Evolutionary conservation across 2,888 invertebrate genomes (phyloP), one percentile per base, ranked within the genome.

Genomic region (Cephus pygmeus): DNA sequence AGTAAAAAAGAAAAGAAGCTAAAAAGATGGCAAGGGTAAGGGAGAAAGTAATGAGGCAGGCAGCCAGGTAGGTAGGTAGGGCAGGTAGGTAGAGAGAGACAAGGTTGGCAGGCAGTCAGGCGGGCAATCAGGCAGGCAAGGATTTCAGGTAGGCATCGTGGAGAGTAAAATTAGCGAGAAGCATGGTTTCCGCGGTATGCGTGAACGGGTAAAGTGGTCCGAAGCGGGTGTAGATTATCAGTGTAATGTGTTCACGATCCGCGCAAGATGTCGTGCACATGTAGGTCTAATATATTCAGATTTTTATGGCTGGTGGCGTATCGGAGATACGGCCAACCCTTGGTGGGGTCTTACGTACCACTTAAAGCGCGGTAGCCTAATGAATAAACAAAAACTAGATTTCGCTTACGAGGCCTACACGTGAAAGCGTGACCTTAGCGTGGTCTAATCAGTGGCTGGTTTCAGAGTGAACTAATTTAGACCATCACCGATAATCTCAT

Each of bases 351-450:
- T 77, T 81, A 84, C 87, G 86, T 88, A 86, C 86, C 88, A 88
- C 87, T 88, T 88, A 88, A 88, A 88, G 75, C 86, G 84, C 86
- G 85, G 84, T 83, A 85, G 82, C 86, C 89, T 90, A 90, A 90
- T 90, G 90, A 90, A 90, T 90, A 90, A 90, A 90, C 90, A 90
- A 88, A 89, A 90, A 89, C 88, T 90, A 89, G 88, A 90, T 88
- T 90, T 88, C 85, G 89, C 89, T 89, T 86, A 85, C 76, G 76
- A 85, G 86, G 87, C 88, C 88, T 86, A 87, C 87, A 88, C 88
- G 88, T 90, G 85, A 88, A 90, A 90, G 90, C 90, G 89, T 89
- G 90, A 90, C 90, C 90, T 90, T 89, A 89, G 87, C 84, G 88
- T 83, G 87, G 87, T 85, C 86, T 82, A 83, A 79, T 79, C 84